These are phyloP conservation scores for Calonectris borealis DNA, from an alignment of 2,113 vertebrate species.

Conservation along the genomic window DNA sequence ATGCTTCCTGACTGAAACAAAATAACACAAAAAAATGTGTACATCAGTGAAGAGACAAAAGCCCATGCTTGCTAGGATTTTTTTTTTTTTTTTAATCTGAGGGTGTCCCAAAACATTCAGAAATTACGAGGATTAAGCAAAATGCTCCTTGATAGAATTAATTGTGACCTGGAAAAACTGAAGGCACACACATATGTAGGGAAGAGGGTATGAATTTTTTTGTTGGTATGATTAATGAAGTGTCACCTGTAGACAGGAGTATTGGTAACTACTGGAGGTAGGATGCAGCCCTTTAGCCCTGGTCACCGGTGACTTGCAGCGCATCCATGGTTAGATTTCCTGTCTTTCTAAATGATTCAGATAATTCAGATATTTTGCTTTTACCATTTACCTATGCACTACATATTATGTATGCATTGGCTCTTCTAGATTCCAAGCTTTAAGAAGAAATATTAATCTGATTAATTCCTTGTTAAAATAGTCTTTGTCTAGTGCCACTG, in stretches of 20 bases:
- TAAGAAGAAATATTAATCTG: neutral
- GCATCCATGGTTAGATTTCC: neutral
- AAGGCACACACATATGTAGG: neutral
- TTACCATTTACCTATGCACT: neutral
- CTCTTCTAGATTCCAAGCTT: neutral
- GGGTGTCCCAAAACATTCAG: neutral
- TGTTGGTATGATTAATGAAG: neutral
- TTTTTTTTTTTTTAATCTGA: neutral
- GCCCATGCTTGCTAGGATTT: neutral
- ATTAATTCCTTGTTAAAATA: neutral
- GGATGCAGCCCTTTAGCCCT: neutral
- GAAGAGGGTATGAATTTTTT: neutral
- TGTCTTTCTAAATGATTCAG: neutral
- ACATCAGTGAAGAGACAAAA: neutral
- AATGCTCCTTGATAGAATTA: neutral
- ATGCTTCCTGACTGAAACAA: neutral
- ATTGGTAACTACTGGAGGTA: neutral
- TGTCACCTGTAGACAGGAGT: neutral
- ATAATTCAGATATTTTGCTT: neutral
- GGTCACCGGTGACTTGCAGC: neutral
- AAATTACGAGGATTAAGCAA: neutral
- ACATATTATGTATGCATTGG: neutral
- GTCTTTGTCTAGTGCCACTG: neutral
- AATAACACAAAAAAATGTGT: neutral
- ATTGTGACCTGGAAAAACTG: neutral